phyloP scores from a whole-genome alignment of 2,888 invertebrate species.

The Eristalis intricaria region DNA sequence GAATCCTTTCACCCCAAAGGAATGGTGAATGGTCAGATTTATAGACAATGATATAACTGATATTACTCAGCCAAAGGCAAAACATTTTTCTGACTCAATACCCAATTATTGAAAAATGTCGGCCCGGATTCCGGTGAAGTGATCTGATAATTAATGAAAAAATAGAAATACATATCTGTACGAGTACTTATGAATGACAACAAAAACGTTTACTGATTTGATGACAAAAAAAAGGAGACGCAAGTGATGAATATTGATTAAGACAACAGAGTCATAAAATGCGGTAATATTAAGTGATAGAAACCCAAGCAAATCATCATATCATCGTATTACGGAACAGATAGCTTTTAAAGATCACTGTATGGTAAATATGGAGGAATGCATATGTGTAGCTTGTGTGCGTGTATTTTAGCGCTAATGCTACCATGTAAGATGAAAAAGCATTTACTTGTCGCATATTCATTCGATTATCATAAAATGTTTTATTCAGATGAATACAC shows the following conservation, averaged over 20 bases:
- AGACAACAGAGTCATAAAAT: not conserved
- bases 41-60: too few relatives aligned
- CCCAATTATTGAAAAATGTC: too few relatives aligned
- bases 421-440: not conserved
- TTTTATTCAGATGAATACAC: not conserved
- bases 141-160: not conserved
- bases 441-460: not conserved
- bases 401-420: not conserved
- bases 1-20: too few relatives aligned
- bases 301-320: not conserved
- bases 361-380: not conserved
- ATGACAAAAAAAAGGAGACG: not conserved
- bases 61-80: too few relatives aligned
- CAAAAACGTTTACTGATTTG: not conserved
- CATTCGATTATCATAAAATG: not conserved
- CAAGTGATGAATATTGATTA: not conserved
- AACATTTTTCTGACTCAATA: too few relatives aligned
- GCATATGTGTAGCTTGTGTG: too few relatives aligned
- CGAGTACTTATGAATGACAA: not conserved
- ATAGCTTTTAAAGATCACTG: not conserved
- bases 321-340: not conserved
- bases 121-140: too few relatives aligned
- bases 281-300: not conserved
- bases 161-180: not conserved
- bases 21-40: too few relatives aligned